These are phyloP conservation scores for Pantherophis alleghaniensis DNA, from an alignment of 2,797 vertebrate genomes.

Conservation along the genomic window DNA sequence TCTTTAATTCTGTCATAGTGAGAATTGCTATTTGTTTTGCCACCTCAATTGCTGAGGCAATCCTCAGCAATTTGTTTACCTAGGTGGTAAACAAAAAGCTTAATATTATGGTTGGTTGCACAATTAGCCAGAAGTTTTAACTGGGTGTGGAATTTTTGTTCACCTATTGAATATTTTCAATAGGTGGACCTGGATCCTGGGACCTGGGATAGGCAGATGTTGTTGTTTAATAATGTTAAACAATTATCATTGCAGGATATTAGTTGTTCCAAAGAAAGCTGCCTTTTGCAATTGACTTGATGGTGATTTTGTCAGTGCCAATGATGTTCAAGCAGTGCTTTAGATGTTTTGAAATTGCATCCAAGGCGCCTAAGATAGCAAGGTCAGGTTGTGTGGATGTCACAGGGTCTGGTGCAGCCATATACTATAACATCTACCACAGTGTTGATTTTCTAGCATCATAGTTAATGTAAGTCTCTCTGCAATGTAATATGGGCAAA, in stretches of 20 bases:
- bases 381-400: background rate
- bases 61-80: too few relatives aligned
- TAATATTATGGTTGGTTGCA: background rate
- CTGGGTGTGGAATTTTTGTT: background rate
- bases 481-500: constrained; percentile 3
- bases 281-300: background rate
- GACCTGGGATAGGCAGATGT: background rate
- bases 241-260: background rate
- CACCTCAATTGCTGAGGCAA: background rate
- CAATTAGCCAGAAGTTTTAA: background rate
- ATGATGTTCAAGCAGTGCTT: background rate
- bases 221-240: background rate
- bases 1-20: background rate
- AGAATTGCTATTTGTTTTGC: background rate
- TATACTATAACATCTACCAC: background rate
- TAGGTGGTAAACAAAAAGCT: background rate
- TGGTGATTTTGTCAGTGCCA: background rate
- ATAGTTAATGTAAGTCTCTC: background rate
- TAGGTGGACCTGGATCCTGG: background rate
- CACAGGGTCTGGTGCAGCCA: background rate
- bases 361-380: background rate
- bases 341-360: background rate
- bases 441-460: background rate
- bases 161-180: background rate
- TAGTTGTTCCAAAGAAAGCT: background rate